Evolutionary conservation across 1,140 invertebrate genomes (phyloP).

Genomic region (Danaus plexippus): DNA sequence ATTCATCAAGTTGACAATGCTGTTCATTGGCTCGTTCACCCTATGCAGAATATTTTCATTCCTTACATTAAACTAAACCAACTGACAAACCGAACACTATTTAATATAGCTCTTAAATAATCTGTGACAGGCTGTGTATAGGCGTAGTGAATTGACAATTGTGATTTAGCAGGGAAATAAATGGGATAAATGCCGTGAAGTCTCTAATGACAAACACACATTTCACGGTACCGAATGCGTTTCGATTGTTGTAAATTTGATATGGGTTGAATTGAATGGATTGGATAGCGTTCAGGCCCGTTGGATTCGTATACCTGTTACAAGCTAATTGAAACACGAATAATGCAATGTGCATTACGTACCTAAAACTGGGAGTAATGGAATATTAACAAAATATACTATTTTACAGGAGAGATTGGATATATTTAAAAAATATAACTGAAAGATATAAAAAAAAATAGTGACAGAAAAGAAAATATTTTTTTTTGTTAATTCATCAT

Average conservation of each 20-base stretch:
- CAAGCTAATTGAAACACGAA: no score
- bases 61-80: constrained; percentile 12
- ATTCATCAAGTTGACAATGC: constrained; percentile 56
- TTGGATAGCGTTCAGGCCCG: constrained; percentile 12
- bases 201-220: constrained; percentile 60
- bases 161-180: constrained; percentile 63
- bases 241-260: constrained; percentile 52
- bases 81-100: constrained; percentile 13
- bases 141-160: constrained; percentile 58
- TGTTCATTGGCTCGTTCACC: constrained; percentile 46
- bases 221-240: constrained; percentile 50
- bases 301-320: neutral
- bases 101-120: no score
- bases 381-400: no score
- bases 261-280: constrained; percentile 35
- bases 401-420: no score
- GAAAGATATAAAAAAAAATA: no score
- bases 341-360: no score
- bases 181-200: constrained; percentile 60
- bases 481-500: no score
- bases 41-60: constrained; percentile 36
- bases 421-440: no score
- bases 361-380: no score
- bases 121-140: constrained; percentile 21
- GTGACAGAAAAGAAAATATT: no score